Evolutionary conservation across 1,140 invertebrate species (phyloP).

Genomic region (Neomicropteryx cornuta): DNA sequence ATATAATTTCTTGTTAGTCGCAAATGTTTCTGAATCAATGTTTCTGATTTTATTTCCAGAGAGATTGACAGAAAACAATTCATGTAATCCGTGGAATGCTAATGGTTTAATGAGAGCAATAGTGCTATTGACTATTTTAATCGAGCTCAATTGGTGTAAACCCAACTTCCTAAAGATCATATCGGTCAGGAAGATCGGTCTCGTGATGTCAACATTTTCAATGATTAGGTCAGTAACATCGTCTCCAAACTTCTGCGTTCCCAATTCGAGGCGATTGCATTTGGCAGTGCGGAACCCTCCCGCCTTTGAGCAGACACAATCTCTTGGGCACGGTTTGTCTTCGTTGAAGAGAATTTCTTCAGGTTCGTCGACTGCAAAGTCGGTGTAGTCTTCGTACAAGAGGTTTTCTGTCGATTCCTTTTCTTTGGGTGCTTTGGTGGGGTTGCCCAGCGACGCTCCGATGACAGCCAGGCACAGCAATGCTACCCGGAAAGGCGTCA

Average conservation of each 20-base stretch:
- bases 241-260: conserved; percentile 45
- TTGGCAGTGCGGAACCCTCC: conserved; percentile 34
- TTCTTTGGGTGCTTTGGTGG: conserved; percentile 25
- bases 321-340: conserved; percentile 36
- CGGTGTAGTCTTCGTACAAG: conserved; percentile 30
- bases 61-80: conserved; percentile 53
- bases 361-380: conserved; percentile 22
- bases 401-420: conserved; percentile 22
- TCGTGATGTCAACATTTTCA: conserved; percentile 40
- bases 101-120: conserved; percentile 40
- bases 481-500: conserved; percentile 34
- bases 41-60: conserved; percentile 49
- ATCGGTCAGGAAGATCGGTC: conserved; percentile 39
- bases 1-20: conserved; percentile 48
- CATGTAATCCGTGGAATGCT: conserved; percentile 51
- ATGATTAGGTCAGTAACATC: conserved; percentile 47
- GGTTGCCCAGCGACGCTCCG: conserved; percentile 23
- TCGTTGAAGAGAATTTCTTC: conserved; percentile 33
- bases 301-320: conserved; percentile 35
- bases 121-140: conserved; percentile 46
- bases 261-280: conserved; percentile 41
- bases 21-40: conserved; percentile 54
- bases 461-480: conserved; percentile 34
- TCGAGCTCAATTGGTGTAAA: conserved; percentile 41
- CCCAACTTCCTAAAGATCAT: conserved; percentile 45